A percentile compares a stretch with the other conserved stretches of the same genome.
phyloP scores from a whole-genome alignment of 2,113 vertebrate genomes.

The Tetrao urogallus region DNA sequence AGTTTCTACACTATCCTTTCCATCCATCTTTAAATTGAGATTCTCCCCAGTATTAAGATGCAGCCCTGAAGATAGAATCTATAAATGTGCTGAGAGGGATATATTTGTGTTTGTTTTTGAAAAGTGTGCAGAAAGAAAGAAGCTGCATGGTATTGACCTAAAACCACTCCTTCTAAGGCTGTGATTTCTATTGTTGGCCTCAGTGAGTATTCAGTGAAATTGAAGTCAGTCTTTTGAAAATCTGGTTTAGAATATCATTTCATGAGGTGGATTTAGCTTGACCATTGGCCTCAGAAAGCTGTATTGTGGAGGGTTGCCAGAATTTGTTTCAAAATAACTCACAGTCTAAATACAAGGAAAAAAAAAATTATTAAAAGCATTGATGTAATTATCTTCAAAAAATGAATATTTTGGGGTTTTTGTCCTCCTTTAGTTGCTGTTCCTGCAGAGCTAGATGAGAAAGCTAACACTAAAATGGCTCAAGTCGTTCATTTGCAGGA shows the following conservation, averaged over 20 bases:
- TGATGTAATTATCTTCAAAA: background rate
- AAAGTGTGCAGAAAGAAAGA: background rate
- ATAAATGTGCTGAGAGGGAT: background rate
- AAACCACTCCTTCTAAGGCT: background rate
- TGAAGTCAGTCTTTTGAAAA: background rate
- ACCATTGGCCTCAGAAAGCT: background rate
- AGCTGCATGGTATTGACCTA: background rate
- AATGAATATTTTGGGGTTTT: accelerated
- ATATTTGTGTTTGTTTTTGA: background rate
- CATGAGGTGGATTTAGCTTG: background rate
- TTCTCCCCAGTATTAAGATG: background rate
- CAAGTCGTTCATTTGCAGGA: background rate
- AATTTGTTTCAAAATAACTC: background rate
- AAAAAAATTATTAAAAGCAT: background rate
- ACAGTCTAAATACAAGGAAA: background rate
- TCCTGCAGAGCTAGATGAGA: accelerated
- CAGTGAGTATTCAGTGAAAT: background rate
- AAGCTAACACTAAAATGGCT: background rate
- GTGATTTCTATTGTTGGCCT: background rate
- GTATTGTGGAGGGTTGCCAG: background rate
- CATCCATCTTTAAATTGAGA: background rate
- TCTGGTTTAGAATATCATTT: background rate
- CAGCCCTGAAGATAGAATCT: background rate
- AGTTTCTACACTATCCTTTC: background rate
- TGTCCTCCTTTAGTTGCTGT: background rate